These are phyloP conservation scores for Myiozetetes cayanensis DNA, from an alignment of 2,113 vertebrate genomes.

Conservation along the genomic window DNA sequence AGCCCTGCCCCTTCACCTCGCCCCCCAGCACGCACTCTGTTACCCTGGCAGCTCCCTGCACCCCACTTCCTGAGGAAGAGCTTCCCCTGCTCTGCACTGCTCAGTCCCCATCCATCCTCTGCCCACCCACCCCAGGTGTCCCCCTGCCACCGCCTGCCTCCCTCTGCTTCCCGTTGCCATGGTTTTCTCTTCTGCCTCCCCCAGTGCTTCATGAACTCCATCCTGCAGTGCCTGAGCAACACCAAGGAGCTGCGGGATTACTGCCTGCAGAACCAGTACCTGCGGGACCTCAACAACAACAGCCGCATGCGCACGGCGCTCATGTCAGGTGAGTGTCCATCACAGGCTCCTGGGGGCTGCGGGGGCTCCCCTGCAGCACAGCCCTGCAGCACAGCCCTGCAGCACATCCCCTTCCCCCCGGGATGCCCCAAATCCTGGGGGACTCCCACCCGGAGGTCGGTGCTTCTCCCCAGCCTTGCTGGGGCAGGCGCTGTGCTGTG, in stretches of 20 bases:
- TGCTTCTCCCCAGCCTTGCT: not conserved
- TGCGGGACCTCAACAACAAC: slow-evolving; percentile 84
- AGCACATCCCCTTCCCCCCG: not conserved
- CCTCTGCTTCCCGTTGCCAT: slow-evolving; percentile 28
- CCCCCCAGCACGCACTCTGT: not conserved
- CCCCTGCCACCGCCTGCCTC: not conserved
- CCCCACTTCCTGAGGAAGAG: not conserved
- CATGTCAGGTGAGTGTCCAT: slow-evolving; percentile 80
- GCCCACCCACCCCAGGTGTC: not conserved
- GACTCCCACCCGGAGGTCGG: rapidly evolving
- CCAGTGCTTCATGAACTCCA: slow-evolving; percentile 98
- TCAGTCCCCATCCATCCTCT: not conserved
- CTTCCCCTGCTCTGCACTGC: not conserved
- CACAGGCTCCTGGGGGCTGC: rapidly evolving
- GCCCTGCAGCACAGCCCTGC: not conserved
- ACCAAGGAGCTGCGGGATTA: slow-evolving; percentile 92
- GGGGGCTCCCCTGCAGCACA: not conserved
- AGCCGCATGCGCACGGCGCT: slow-evolving; percentile 80
- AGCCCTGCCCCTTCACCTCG: not conserved
- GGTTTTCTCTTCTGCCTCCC: slow-evolving; percentile 35
- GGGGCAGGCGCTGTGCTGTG: not conserved
- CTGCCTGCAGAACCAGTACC: slow-evolving; percentile 86
- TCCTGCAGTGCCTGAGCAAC: slow-evolving; percentile 96
- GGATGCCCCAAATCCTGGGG: rapidly evolving
- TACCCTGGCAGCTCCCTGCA: not conserved